phyloP scores from a whole-genome alignment of 2,888 invertebrate genomes.

The Rotaria socialis region DNA sequence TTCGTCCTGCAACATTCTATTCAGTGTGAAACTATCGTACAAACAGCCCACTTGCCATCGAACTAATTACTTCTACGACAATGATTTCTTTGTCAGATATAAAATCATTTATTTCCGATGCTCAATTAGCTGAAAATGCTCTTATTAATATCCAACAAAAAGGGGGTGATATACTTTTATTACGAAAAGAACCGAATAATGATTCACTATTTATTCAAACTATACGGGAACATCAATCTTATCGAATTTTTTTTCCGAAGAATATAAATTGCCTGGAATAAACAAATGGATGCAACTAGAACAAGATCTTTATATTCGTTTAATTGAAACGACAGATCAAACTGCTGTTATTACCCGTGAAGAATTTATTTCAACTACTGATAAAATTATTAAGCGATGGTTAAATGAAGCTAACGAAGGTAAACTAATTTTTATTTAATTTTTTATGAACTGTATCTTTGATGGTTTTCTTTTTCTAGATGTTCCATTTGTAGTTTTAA shows the following conservation, averaged over 20 bases:
- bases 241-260: neutral
- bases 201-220: neutral
- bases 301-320: neutral
- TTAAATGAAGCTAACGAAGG: neutral
- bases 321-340: neutral
- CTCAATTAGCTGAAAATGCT: neutral
- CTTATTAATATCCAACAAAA: neutral
- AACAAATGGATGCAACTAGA: neutral
- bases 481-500: conserved; percentile 54
- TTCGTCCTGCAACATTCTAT: neutral
- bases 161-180: neutral
- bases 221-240: neutral
- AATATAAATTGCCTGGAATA: neutral
- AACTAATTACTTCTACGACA: neutral
- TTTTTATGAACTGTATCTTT: neutral
- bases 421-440: neutral
- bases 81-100: neutral
- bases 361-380: neutral
- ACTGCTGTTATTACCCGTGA: neutral
- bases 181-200: neutral
- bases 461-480: neutral
- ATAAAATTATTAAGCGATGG: neutral
- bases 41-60: neutral
- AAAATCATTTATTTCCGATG: neutral
- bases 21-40: neutral